Evolutionary conservation across 2,888 invertebrate species (phyloP).

Genomic region (Heliconius erato): DNA sequence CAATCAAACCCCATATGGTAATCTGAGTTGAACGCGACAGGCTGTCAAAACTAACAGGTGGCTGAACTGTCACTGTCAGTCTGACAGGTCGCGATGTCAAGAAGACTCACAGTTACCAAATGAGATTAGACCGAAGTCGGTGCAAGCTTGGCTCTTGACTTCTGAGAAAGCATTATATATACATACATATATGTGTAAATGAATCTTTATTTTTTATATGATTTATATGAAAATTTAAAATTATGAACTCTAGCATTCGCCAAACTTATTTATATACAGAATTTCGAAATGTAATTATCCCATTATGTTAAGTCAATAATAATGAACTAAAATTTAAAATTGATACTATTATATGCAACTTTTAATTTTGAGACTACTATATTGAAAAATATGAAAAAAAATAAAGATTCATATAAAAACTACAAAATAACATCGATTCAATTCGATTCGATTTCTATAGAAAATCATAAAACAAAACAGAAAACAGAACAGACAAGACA

Average conservation of each 20-base stretch:
- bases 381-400: not conserved
- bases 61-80: conserved; percentile 51
- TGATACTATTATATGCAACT: too few relatives aligned
- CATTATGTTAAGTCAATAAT: too few relatives aligned
- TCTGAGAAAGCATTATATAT: conserved; percentile 48
- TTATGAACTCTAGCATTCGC: not conserved
- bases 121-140: conserved; percentile 95
- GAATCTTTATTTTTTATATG: not conserved
- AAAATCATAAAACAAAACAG: conserved; percentile 36
- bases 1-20: conserved; percentile 94
- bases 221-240: not conserved
- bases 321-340: too few relatives aligned
- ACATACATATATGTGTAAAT: not conserved
- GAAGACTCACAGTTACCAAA: conserved; percentile 98
- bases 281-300: too few relatives aligned
- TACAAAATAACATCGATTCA: conserved; percentile 18
- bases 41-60: conserved; percentile 52
- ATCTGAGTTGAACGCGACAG: conserved; percentile 88
- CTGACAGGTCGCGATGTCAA: conserved; percentile 62
- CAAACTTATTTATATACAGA: too few relatives aligned
- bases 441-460: conserved; percentile 34
- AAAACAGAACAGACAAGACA: conserved; percentile 44
- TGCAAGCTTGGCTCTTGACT: conserved; percentile 70
- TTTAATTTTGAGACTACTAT: too few relatives aligned
- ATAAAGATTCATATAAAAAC: conserved; percentile 8